Conservation (phyloP, 2,113 vertebrate genomes). For the Microcebus tavaratra region DNA sequence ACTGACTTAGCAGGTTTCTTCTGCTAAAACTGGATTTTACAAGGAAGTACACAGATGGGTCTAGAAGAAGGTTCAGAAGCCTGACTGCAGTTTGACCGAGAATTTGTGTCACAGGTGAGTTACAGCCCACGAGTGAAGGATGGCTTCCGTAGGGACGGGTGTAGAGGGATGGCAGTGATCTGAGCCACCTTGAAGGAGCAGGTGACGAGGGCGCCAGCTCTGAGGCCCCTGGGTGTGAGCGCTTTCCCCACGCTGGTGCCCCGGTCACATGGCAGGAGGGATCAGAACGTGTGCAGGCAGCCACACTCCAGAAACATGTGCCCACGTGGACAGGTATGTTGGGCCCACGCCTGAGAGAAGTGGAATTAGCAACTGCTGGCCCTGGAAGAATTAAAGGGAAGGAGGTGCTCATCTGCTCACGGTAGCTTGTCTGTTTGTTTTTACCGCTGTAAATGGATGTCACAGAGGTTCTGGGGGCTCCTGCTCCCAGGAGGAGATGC, state of each 20-base stretch:
- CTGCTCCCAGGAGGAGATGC: not conserved
- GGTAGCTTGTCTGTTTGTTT: no score
- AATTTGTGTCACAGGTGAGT: not conserved
- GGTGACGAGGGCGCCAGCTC: not conserved
- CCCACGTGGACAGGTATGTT: accelerated
- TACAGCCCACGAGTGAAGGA: not conserved
- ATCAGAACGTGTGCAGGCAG: no score
- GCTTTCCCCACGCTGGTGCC: not conserved
- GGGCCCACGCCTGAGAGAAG: not conserved
- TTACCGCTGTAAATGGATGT: not conserved
- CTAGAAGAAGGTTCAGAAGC: not conserved
- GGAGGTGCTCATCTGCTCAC: not conserved
- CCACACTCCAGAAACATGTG: no score
- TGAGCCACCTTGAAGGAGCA: not conserved
- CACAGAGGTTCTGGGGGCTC: not conserved
- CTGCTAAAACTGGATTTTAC: not conserved
- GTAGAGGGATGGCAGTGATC: not conserved
- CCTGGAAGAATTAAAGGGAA: not conserved
- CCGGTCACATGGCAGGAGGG: not conserved
- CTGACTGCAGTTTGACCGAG: not conserved
- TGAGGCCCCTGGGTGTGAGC: not conserved
- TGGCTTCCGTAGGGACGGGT: not conserved
- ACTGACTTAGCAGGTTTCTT: not conserved
- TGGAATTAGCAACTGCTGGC: no score
- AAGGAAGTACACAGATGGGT: not conserved